Base-by-base conservation (phyloP, 2,797 vertebrate genomes). In the Mastacembelus armatus region DNA sequence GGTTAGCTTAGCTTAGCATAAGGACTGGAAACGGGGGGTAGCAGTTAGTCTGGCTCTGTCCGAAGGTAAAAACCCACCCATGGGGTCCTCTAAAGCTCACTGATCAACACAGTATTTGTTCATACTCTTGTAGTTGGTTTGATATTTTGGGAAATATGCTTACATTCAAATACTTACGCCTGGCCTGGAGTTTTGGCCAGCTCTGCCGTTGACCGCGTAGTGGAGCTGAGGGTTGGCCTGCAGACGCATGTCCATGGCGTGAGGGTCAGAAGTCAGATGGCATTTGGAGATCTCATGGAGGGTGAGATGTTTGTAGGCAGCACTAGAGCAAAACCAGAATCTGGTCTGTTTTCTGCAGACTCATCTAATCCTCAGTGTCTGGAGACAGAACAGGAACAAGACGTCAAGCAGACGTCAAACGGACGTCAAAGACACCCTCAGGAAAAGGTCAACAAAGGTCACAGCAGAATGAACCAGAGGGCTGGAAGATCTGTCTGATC, bases 171-270 rank as follows among this genome's bases (percentile, higher is more conserved):
- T 32, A 86, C 90, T 91, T 57, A 92, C 91, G 7, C 60, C 42
- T 1, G 26, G 19, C n/a, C 64, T 65, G 29, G 88, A 24, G 80
- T 50, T 83, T 54, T 16, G 78, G 0, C 24, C 39, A 0, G 56
- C 45, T 2, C 60, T 81, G 14, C 89, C 86, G 26, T 92, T 91
- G 71, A 89, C n/a, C 4, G 77, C 26, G 61, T 86, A 76, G 33
- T 74, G 83, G 48, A 67, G 77, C 26, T 73, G 72, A 65, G 78
- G 73, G 60, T 81, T 85, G 49, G 72, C 74, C 26, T 84, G 77
- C 47, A 80, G 57, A 44, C 2, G 85, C 62, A 78, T 44, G 57
- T 92, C 87, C 92, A 92, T 93, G 71, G 16, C 67, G 62, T 8
- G 4, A 16, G 47, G 76, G 61, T 89, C 78, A 84, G 62, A 85